Conservation (phyloP, 2,797 vertebrate species). For the Philypnodon macrostomus region DNA sequence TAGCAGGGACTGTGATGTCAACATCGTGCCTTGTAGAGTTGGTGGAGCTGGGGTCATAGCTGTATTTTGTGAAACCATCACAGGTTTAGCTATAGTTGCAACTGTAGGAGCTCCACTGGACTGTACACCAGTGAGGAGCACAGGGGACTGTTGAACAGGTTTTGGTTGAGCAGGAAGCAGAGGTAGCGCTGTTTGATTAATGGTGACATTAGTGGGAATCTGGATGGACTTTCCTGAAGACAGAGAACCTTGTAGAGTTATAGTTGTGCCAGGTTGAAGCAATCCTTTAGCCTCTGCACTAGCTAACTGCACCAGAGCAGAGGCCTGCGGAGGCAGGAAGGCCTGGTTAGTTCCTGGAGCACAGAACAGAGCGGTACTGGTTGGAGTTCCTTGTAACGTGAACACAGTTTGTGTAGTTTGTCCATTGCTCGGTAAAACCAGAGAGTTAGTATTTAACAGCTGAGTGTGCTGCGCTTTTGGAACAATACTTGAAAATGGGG, state of each 20-base stretch:
- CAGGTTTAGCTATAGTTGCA: slow-evolving; percentile 73
- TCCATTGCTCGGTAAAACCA: slow-evolving; percentile 65
- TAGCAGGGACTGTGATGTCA: slow-evolving; percentile 86
- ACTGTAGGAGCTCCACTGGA: slow-evolving; percentile 63
- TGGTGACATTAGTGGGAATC: slow-evolving; percentile 60
- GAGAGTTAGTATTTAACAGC: slow-evolving; percentile 51
- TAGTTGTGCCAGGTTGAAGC: slow-evolving; percentile 73
- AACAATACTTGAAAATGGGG: slow-evolving; percentile 62
- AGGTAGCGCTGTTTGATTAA: slow-evolving; percentile 62
- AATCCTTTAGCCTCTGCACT: slow-evolving; percentile 81
- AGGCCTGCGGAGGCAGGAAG: slow-evolving; percentile 78
- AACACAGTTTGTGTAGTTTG: slow-evolving; percentile 57
- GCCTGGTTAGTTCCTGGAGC: slow-evolving; percentile 66
- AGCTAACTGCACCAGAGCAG: slow-evolving; percentile 79
- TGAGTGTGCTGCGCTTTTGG: slow-evolving; percentile 62
- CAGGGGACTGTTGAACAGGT: slow-evolving; percentile 62
- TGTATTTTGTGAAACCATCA: slow-evolving; percentile 68
- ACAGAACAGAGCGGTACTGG: slow-evolving; percentile 67
- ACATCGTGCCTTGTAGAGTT: slow-evolving; percentile 81
- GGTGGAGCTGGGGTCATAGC: slow-evolving; percentile 75
- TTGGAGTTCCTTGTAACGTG: slow-evolving; percentile 59
- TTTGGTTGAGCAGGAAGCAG: slow-evolving; percentile 57
- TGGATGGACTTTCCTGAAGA: slow-evolving; percentile 56
- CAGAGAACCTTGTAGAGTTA: slow-evolving; percentile 68
- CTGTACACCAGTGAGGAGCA: slow-evolving; percentile 74